Evolutionary conservation across 2,113 vertebrate genomes (phyloP).

Genomic region (Tauraco erythrolophus): DNA sequence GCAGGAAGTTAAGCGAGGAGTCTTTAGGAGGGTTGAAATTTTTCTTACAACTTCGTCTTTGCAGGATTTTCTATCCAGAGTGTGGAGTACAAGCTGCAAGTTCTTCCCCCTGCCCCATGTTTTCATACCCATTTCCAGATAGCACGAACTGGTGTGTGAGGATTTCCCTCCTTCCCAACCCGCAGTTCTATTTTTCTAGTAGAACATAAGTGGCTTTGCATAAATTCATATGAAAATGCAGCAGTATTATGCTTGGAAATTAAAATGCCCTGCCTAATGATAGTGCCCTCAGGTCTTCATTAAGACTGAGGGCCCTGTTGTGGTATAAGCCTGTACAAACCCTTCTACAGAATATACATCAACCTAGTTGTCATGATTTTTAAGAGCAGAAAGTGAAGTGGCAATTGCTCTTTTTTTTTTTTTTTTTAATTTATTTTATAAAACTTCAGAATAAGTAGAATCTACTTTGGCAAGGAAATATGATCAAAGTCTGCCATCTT

Average conservation of each 20-base stretch:
- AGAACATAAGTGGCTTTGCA: not conserved
- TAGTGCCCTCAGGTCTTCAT: not conserved
- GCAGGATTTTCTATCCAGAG: not conserved
- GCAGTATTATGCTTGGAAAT: not conserved
- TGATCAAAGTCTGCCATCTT: not conserved
- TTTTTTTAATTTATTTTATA: not conserved
- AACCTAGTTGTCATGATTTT: not conserved
- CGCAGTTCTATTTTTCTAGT: not conserved
- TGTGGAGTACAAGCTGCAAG: not conserved
- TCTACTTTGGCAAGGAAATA: not conserved
- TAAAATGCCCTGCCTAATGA: not conserved
- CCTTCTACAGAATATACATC: not conserved
- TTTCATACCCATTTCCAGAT: not conserved
- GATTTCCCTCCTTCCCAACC: not conserved
- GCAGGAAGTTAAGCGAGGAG: not conserved
- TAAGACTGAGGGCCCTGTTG: not conserved
- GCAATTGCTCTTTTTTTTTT: not conserved
- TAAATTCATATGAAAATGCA: constrained; percentile 7
- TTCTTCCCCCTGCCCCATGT: not conserved
- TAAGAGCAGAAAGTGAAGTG: not conserved
- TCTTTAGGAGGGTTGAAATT: not conserved
- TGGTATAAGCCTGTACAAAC: not conserved
- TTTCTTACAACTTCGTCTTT: not conserved
- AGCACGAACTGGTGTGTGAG: not conserved
- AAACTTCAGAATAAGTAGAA: not conserved